Evolutionary conservation across 2,888 invertebrate species (phyloP).

Genomic region (Eretmocerus hayati): DNA sequence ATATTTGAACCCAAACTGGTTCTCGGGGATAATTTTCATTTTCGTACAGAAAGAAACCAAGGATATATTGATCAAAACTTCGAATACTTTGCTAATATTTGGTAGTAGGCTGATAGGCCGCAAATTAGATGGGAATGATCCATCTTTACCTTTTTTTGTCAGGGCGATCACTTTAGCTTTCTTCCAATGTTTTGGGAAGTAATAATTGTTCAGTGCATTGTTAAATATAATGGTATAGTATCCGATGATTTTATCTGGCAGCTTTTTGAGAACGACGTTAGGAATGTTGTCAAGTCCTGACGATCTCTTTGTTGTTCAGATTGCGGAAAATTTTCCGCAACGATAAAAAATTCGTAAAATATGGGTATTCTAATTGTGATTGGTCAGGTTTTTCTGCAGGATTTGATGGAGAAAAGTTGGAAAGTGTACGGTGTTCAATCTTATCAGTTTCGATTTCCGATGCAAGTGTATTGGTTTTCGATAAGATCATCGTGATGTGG

Average conservation of each 20-base stretch:
- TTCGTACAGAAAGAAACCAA: neutral
- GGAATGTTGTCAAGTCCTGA: conserved; percentile 18
- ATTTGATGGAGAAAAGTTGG: neutral
- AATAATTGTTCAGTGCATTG: conserved; percentile 25
- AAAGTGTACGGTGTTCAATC: neutral
- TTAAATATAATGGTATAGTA: conserved; percentile 19
- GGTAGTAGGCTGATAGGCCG: conserved; percentile 27
- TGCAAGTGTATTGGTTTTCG: neutral
- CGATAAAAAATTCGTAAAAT: neutral
- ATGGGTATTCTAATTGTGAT: neutral
- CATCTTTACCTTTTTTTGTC: conserved; percentile 15
- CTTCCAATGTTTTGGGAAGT: conserved; percentile 29
- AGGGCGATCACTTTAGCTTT: conserved; percentile 25
- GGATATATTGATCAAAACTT: conserved; percentile 19
- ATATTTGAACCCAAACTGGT: conserved; percentile 23
- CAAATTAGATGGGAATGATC: conserved; percentile 16
- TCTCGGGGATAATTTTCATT: conserved; percentile 18
- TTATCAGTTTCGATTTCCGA: neutral
- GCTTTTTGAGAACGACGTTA: conserved; percentile 16
- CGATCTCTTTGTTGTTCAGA: conserved; percentile 22
- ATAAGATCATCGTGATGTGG: neutral
- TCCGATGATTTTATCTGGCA: conserved; percentile 1
- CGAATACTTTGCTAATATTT: conserved; percentile 27
- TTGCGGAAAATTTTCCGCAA: conserved; percentile 11
- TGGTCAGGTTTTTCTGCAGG: neutral